Base-by-base conservation (phyloP, 2,797 vertebrate species). In the Tauraco hartlaubi region DNA sequence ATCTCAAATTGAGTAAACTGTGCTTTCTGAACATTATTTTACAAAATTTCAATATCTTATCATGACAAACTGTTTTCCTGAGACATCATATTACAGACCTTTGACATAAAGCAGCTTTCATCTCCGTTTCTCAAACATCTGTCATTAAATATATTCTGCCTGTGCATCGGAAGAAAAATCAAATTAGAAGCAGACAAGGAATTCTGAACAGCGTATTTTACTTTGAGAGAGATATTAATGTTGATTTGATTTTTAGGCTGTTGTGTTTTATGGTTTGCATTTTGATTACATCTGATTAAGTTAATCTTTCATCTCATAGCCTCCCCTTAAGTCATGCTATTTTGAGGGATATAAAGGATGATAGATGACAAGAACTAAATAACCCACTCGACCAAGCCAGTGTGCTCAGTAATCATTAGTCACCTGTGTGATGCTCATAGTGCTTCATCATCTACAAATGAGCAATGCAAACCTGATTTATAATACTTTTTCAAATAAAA, bases 281-380 rank as follows among this genome's bases (percentile, higher is more conserved):
- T 95, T 94, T 88, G 61, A 89, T 93, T 85, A 62, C 9, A 41
- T 55, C 46, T 95, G 90, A 91, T 95, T 58, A 90, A 41, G 39
- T 41, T 41, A 41, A 41, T 41, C 39, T 41, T 41, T 41, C 39
- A 41, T 41, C 39, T 41, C 39, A 41, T 41, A 41, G 39, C 39
- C 39, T 41, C 39, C 39, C 39, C 39, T 41, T 23, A 83, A 94
- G 83, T 85, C 62, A 44, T 64, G 49, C 39, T 86, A 26, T 73
- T 87, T 93, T 59, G 61, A 76, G 66, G 48, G 62, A 92, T 73
- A 63, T 69, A 63, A 95, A 93, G 75, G 55, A 71, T 80, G 66
- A 90, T 67, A 43, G 75, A 77, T 94, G 74, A 49, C 31, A 87
- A 77, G 67, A 85, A 44, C 55, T 80, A 81, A 93, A 67, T 77